Evolutionary conservation across 2,797 vertebrate species (phyloP).

Genomic region (Cossypha dichroa): DNA sequence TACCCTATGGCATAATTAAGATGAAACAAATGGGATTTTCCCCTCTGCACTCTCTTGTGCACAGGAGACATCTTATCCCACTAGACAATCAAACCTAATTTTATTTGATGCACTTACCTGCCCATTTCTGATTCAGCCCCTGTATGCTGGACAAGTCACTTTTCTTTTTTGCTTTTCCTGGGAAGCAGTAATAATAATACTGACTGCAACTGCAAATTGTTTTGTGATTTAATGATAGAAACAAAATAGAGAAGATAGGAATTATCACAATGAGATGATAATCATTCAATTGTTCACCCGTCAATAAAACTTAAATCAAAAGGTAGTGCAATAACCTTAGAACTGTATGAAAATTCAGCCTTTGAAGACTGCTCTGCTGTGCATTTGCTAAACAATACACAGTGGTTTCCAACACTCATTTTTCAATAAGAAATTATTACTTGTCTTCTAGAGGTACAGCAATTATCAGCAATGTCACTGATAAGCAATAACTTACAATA

Average conservation of each 20-base stretch:
- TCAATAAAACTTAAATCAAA: neutral
- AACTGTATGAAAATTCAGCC: neutral
- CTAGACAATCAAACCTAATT: neutral
- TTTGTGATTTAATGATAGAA: neutral
- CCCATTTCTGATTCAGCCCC: neutral
- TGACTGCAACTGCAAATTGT: neutral
- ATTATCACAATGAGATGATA: neutral
- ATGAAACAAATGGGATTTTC: neutral
- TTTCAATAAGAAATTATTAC: neutral
- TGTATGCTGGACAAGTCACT: neutral
- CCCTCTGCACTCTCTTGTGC: accelerated
- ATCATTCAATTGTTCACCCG: neutral
- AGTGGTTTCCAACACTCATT: neutral
- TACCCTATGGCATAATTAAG: neutral
- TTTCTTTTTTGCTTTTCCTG: neutral
- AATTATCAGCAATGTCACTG: neutral
- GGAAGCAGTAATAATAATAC: neutral
- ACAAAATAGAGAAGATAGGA: neutral
- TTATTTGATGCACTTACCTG: neutral
- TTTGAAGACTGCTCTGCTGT: neutral
- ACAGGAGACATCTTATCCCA: neutral
- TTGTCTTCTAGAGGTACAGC: neutral
- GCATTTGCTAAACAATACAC: neutral
- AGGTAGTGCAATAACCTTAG: neutral
- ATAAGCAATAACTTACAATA: neutral